A percentile compares a stretch with the other conserved stretches of the same genome.
These are phyloP conservation scores for Oreochromis niloticus DNA, from an alignment of 2,113 vertebrate species.

Conservation along the genomic window DNA sequence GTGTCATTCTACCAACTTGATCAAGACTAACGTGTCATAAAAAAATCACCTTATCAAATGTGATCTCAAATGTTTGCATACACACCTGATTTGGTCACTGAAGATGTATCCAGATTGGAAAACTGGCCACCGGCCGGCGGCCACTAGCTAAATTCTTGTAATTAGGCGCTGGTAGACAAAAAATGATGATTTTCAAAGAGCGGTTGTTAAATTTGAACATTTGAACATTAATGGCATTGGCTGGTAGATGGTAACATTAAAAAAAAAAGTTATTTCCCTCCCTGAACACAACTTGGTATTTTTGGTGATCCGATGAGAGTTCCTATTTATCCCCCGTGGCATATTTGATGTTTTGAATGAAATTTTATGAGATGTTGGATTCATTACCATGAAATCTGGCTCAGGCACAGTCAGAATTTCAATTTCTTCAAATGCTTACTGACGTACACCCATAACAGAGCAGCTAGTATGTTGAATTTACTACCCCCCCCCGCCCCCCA, in stretches of 20 bases:
- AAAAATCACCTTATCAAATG: neutral
- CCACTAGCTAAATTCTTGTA: neutral
- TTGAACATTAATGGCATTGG: neutral
- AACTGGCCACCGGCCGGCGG: neutral
- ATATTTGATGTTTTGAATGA: neutral
- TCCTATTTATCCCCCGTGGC: neutral
- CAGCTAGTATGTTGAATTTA: neutral
- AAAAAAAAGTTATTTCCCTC: neutral
- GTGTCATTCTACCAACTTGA: neutral
- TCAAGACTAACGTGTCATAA: neutral
- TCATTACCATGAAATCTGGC: neutral
- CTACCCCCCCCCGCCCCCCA: fast-evolving
- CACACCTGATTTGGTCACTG: neutral
- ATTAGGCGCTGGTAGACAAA: neutral
- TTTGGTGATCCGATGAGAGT: neutral
- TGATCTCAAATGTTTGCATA: neutral
- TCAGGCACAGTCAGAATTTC: neutral
- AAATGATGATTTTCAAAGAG: neutral
- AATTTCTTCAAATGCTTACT: neutral
- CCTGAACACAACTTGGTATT: neutral
- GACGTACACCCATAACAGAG: neutral
- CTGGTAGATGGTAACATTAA: neutral
- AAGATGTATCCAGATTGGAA: neutral
- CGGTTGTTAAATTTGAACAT: neutral
- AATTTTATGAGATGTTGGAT: neutral